Base-by-base conservation (phyloP, 2,113 vertebrate genomes). In the Acinonyx jubatus region DNA sequence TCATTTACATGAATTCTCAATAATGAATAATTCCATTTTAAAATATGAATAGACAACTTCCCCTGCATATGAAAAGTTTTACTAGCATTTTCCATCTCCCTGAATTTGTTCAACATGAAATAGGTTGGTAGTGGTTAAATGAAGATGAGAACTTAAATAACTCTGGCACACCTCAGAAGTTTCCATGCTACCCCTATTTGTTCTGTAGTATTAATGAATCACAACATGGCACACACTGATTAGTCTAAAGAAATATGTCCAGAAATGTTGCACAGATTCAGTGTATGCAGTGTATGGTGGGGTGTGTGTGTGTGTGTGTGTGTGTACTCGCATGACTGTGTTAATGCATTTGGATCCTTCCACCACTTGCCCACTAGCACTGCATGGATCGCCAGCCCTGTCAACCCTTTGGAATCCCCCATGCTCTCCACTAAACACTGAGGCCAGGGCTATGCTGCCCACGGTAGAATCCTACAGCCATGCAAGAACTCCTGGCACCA, bases 1-100 rank as follows among this genome's bases (percentile, higher is more conserved):
- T 82, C 52, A 66, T 52, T 91, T 69, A 82, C 36, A 66, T 61
- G 21, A 76, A 89, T 78, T 69, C 52, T 96, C 45, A 66, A 23
- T 92, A 41, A 78, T 36, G 38, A 91, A 52, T 52, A 45, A 74
- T 80, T 88, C 36, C 19, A 57, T 41, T 74, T 94, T 81, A 85
- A 31, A 71, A 29, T 57, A 78, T 68, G 23, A 66, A 74, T 48
- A 73, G 36, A 65, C 38, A 69, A 55, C 84, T 23, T 92, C 33
- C 61, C 18, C 9, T 36, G 45, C n/a, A 23, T 82, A 12, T 66
- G 29, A 2, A 2, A 89, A 50, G 55, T 25, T 50, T 94, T 86
- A 16, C 18, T 38, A 31, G 14, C 3, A 31, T 36, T 79, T 81
- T 87, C 29, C 73, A 45, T 68, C 45, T 50, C 36, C 11, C 5